A percentile compares a stretch with the other conserved stretches of the same genome.
Evolutionary conservation across 2,888 invertebrate genomes (phyloP).

Genomic region (Rhopalosiphum nymphaeae): DNA sequence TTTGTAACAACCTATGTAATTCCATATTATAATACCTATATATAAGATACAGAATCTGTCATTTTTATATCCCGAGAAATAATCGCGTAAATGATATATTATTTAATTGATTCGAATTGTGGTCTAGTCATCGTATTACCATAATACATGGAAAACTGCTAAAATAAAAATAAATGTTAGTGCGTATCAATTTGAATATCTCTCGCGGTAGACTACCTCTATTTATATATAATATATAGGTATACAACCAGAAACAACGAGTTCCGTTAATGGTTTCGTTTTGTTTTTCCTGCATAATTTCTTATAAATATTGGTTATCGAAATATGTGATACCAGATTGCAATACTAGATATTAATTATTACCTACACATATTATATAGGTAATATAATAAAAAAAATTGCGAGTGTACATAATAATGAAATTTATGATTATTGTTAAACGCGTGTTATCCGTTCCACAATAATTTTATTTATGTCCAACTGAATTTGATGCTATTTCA

Average conservation of each 20-base stretch:
- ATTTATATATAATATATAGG: neutral
- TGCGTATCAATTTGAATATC: slow-evolving; percentile 40
- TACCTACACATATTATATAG: too few species aligned
- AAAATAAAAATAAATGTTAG: neutral
- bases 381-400: too few species aligned
- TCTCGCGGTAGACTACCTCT: neutral
- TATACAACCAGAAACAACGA: neutral
- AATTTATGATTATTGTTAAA: neutral
- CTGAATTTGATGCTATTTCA: neutral
- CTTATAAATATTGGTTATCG: neutral
- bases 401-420: too few species aligned
- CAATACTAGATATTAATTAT: neutral
- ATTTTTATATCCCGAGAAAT: neutral
- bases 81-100: slow-evolving; percentile 36
- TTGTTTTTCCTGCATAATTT: neutral
- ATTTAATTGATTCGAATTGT: slow-evolving; percentile 28
- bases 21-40: neutral
- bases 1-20: slow-evolving; percentile 9
- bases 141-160: slow-evolving; percentile 24
- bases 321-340: neutral
- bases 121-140: neutral
- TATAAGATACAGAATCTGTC: slow-evolving; percentile 6
- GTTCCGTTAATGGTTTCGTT: neutral
- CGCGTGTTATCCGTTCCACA: neutral
- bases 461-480: neutral